phyloP scores from a whole-genome alignment of 1,140 invertebrate genomes.

The Oedothorax gibbosus region DNA sequence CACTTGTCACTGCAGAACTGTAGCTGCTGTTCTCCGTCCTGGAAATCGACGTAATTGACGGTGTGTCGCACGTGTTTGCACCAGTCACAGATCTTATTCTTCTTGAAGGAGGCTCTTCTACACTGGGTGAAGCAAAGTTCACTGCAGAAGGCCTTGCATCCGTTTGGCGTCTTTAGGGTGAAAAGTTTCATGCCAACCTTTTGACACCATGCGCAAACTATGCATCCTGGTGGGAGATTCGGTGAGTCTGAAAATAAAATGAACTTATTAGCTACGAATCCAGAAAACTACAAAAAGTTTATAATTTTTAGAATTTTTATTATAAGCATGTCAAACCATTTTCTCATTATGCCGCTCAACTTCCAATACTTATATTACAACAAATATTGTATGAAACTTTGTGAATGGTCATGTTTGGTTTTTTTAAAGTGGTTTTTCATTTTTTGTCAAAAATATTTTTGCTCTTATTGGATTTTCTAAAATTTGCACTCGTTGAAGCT shows the following conservation, averaged over 20 bases:
- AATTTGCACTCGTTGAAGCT: too few relatives aligned
- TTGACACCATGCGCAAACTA: slow-evolving; percentile 72
- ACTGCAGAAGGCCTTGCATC: slow-evolving; percentile 78
- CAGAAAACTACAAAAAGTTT: too few relatives aligned
- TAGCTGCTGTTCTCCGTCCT: slow-evolving; percentile 72
- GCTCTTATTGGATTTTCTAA: too few relatives aligned
- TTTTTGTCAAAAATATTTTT: too few relatives aligned
- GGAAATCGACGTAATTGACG: slow-evolving; percentile 91
- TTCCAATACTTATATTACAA: too few relatives aligned
- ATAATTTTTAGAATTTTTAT: too few relatives aligned
- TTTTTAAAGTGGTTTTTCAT: too few relatives aligned
- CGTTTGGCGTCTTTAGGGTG: slow-evolving; percentile 66
- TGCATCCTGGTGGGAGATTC: slow-evolving; percentile 62
- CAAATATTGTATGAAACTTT: too few relatives aligned
- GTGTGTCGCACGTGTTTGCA: slow-evolving; percentile 89
- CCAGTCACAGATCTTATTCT: slow-evolving; percentile 93
- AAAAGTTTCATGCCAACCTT: slow-evolving; percentile 70
- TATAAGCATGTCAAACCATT: too few relatives aligned
- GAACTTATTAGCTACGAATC: too few relatives aligned
- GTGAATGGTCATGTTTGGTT: too few relatives aligned
- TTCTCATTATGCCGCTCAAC: too few relatives aligned
- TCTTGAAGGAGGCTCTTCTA: slow-evolving; percentile 86
- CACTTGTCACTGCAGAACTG: slow-evolving; percentile 85
- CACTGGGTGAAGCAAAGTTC: slow-evolving; percentile 91
- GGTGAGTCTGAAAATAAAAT: slow-evolving; percentile 56